Percentiles rank a stretch among this genome's conserved stretches.
phyloP scores from a whole-genome alignment of 2,797 vertebrate species.

The Dendrocincla tyrannina region DNA sequence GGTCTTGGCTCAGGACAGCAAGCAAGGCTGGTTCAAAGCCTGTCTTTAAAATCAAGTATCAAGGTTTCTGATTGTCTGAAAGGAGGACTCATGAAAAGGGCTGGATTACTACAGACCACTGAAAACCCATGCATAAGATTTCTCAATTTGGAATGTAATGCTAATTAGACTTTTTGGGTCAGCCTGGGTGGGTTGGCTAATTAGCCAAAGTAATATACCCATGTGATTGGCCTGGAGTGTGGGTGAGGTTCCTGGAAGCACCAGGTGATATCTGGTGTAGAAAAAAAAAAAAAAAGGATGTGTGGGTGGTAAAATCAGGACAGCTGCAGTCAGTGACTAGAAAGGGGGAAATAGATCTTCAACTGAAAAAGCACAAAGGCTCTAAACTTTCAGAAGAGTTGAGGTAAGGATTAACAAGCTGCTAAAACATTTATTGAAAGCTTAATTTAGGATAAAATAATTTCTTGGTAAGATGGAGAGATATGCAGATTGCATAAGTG shows the following conservation, averaged over 20 bases:
- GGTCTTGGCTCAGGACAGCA: constrained; percentile 45
- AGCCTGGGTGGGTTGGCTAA: constrained; percentile 62
- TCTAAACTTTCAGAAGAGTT: not conserved
- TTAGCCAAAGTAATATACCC: constrained; percentile 47
- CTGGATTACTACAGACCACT: constrained; percentile 30
- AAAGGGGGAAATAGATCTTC: not conserved
- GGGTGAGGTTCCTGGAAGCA: constrained; percentile 61
- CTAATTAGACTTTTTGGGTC: constrained; percentile 59
- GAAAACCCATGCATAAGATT: constrained; percentile 52
- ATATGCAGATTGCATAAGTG: not conserved
- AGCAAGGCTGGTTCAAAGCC: constrained; percentile 49
- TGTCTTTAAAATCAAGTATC: constrained; percentile 19
- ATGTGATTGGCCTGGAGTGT: constrained; percentile 65
- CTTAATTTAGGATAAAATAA: constrained; percentile 28
- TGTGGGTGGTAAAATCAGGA: constrained; percentile 62
- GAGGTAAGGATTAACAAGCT: not conserved
- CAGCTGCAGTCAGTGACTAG: constrained; percentile 47
- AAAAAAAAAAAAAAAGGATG: not conserved
- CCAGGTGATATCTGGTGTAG: constrained; percentile 50
- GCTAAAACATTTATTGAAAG: not conserved
- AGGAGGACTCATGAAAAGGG: not conserved
- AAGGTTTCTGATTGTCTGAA: constrained; percentile 41
- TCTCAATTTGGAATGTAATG: constrained; percentile 41
- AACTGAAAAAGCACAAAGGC: not conserved
- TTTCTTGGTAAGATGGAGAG: constrained; percentile 35